A percentile compares a stretch with the other conserved stretches of the same genome.
phyloP scores from a whole-genome alignment of 37 sponge, comb jelly and placozoan species.

The Eunapius fragilis region DNA sequence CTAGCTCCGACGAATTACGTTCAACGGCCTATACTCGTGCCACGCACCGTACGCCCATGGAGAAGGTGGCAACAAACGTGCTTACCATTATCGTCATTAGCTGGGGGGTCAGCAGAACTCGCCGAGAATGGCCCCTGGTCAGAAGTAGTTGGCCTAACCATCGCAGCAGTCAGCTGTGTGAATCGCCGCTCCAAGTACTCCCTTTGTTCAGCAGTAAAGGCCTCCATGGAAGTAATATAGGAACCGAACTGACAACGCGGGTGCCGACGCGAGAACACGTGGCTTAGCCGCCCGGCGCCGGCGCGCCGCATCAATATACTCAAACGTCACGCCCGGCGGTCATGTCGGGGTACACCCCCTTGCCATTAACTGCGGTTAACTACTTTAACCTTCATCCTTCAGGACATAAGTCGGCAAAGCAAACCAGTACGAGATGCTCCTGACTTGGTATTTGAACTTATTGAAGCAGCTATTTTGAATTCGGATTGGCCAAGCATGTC shows the following conservation, averaged over 20 bases:
- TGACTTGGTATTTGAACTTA: no score
- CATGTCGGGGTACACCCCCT: background rate
- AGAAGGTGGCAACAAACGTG: background rate
- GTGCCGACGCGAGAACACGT: background rate
- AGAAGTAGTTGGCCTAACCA: background rate
- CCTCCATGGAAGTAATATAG: background rate
- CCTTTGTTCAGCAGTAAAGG: background rate
- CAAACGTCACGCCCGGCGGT: background rate
- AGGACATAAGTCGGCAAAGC: no score
- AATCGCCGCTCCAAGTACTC: background rate
- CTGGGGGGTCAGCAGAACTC: background rate
- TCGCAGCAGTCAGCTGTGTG: background rate
- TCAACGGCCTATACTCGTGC: background rate
- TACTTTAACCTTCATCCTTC: slow-evolving; percentile 1
- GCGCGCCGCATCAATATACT: background rate
- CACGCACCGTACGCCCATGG: background rate
- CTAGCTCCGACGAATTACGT: background rate
- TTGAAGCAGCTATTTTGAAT: no score
- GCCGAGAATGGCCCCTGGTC: background rate
- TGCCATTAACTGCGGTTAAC: background rate
- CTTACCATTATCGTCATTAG: background rate
- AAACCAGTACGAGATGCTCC: no score
- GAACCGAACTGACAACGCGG: background rate
- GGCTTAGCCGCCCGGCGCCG: background rate
- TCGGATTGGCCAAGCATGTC: no score